Evolutionary conservation across 2,113 vertebrate species (phyloP).

Genomic region (Marmota monax): DNA sequence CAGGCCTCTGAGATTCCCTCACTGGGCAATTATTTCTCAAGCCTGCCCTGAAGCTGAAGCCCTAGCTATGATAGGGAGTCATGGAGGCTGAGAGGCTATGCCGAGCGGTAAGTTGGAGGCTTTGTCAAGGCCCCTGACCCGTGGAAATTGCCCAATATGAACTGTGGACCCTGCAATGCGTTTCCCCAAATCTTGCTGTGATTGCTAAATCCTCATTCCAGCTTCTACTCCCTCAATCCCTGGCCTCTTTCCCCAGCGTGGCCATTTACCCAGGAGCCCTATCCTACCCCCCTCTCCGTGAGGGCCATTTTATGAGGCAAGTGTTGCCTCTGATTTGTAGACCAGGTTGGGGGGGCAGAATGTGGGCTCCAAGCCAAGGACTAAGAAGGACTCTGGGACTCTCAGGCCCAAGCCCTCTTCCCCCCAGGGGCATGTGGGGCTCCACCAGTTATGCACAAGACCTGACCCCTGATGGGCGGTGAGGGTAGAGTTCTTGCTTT

Average conservation of each 20-base stretch:
- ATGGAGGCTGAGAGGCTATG: fast-evolving
- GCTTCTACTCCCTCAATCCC: not conserved
- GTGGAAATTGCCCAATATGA: not conserved
- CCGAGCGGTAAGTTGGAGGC: not conserved
- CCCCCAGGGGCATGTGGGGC: fast-evolving
- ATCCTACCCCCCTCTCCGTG: fast-evolving
- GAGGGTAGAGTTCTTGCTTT: too few relatives aligned
- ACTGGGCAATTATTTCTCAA: not conserved
- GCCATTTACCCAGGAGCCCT: not conserved
- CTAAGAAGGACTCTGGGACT: not conserved
- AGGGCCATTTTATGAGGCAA: not conserved
- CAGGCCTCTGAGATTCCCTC: not conserved
- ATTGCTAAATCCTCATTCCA: not conserved
- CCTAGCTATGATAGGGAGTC: fast-evolving
- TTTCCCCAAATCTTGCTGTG: not conserved
- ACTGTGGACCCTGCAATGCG: not conserved
- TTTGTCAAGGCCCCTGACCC: fast-evolving
- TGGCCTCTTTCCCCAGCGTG: not conserved
- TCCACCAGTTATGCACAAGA: not conserved
- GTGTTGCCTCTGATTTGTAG: not conserved
- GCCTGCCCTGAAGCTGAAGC: not conserved
- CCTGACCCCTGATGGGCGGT: not conserved
- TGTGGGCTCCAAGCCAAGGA: too few relatives aligned
- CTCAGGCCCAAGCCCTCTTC: not conserved
- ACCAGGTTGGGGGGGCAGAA: fast-evolving